phyloP scores from a whole-genome alignment of 2,797 vertebrate genomes.

The Melanotaenia maccullochi region DNA sequence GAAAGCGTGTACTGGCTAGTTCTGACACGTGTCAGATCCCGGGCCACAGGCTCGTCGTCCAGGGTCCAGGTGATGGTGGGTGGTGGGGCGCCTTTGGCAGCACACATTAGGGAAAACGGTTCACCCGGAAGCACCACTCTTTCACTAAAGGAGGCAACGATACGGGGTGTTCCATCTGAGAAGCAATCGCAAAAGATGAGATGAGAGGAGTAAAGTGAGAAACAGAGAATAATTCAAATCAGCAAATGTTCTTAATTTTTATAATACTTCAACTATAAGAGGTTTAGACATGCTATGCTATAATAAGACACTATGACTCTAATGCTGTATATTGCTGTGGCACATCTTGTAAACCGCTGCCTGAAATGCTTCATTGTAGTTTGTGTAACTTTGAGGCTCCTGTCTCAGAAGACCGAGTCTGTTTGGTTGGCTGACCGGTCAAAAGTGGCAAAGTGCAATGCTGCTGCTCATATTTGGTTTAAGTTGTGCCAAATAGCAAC shows the following conservation, averaged over 20 bases:
- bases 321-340: background rate
- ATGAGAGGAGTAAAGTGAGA: conserved; percentile 3
- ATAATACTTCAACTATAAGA: background rate
- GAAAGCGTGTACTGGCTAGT: conserved; percentile 97
- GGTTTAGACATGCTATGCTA: background rate
- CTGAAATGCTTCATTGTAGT: background rate
- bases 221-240: background rate
- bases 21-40: conserved; percentile 89
- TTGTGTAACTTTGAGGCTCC: background rate
- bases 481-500: background rate
- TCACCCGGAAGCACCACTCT: conserved; percentile 96
- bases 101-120: conserved; percentile 96
- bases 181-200: background rate
- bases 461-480: background rate
- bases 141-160: conserved; percentile 97
- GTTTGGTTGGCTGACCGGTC: background rate
- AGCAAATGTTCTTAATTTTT: background rate
- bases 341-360: background rate
- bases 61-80: conserved; percentile 97
- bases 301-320: background rate
- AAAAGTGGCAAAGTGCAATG: background rate
- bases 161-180: conserved; percentile 94
- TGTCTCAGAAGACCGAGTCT: background rate
- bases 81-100: conserved; percentile 94
- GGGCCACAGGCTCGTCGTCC: conserved; percentile 93